A percentile compares a stretch with the other conserved stretches of the same genome.
phyloP scores from a whole-genome alignment of 92 coral and sea anemone species.

The Actinostola sp. region DNA sequence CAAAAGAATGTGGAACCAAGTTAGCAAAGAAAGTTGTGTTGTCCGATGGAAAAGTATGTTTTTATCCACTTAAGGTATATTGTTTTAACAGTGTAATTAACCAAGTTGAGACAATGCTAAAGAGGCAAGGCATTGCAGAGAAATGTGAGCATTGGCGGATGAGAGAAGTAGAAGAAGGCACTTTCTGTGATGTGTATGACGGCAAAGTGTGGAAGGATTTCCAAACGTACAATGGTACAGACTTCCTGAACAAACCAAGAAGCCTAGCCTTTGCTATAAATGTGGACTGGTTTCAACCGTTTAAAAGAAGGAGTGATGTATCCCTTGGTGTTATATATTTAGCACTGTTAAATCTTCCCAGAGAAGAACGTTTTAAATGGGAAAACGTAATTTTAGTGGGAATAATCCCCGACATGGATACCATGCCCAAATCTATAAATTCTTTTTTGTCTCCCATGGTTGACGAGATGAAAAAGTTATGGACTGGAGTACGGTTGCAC shows the following conservation, averaged over 20 bases:
- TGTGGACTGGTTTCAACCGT: conserved; percentile 62
- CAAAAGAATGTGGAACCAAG: conserved; percentile 47
- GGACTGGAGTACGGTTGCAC: conserved; percentile 30
- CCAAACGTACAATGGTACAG: conserved; percentile 24
- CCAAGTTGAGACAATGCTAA: conserved; percentile 45
- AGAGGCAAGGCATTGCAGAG: conserved; percentile 35
- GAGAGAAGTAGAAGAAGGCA: conserved; percentile 12
- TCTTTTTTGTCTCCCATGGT: conserved; percentile 34
- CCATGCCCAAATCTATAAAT: conserved; percentile 37
- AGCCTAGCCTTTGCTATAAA: conserved; percentile 44
- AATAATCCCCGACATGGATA: conserved; percentile 48
- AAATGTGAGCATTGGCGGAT: conserved; percentile 46
- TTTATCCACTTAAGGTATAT: conserved; percentile 39
- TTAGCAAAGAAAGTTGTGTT: conserved; percentile 38
- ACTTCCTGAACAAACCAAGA: conserved; percentile 28
- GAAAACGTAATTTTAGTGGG: conserved; percentile 27
- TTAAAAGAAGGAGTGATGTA: conserved; percentile 25
- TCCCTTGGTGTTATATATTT: conserved; percentile 59
- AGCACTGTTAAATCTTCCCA: conserved; percentile 45
- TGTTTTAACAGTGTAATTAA: conserved; percentile 32
- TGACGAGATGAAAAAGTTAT: conserved; percentile 33
- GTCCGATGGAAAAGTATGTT: conserved; percentile 24
- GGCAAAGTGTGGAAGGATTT: conserved; percentile 55
- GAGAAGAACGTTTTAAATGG: conserved; percentile 54
- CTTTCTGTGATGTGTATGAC: conserved; percentile 46